These are phyloP conservation scores for Semotilus atromaculatus DNA, from an alignment of 2,797 vertebrate species.

Conservation along the genomic window DNA sequence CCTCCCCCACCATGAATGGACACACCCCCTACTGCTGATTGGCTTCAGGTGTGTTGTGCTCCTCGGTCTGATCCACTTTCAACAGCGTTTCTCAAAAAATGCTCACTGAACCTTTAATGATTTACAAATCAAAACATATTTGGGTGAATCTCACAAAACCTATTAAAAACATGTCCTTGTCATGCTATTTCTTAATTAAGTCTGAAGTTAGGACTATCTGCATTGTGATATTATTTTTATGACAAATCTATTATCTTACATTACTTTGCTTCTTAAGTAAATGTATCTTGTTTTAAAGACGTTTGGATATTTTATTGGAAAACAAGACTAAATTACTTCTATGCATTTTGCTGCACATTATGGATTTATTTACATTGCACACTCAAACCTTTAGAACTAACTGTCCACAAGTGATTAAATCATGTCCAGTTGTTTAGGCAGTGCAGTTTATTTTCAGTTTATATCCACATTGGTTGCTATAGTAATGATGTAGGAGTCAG, in stretches of 20 bases:
- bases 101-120: not conserved
- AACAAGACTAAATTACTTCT: not conserved
- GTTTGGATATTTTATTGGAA: not conserved
- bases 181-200: too few species aligned
- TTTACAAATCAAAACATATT: not conserved
- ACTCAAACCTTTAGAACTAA: not conserved
- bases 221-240: not conserved
- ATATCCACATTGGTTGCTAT: constrained; percentile 9
- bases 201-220: not conserved
- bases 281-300: not conserved
- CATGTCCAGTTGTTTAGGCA: not conserved
- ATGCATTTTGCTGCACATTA: not conserved
- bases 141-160: not conserved
- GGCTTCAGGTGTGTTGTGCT: too few species aligned
- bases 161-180: too few species aligned
- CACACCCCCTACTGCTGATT: too few species aligned
- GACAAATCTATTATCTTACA: not conserved
- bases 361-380: not conserved
- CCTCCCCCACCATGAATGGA: too few species aligned
- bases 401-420: constrained; percentile 2
- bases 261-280: not conserved
- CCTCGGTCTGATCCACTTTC: too few species aligned
- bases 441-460: not conserved
- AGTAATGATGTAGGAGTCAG: constrained; percentile 20
- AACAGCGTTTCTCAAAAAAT: too few species aligned